Evolutionary conservation across 1,140 invertebrate species (phyloP), one percentile per base, ranked within the genome.

Genomic region (Drosophila sucinea): DNA sequence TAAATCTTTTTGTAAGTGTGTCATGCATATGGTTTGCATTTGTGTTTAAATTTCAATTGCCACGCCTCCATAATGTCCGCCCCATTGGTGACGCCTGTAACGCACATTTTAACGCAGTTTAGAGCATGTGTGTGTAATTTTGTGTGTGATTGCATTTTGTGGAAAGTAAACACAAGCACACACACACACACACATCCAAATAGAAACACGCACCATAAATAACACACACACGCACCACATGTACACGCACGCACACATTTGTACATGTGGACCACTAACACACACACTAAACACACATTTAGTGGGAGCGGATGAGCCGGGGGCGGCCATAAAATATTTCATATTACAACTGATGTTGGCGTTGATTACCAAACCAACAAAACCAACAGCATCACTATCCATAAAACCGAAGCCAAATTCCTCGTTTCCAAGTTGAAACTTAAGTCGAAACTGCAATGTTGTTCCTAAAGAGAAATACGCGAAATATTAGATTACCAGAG

Each of bases 291-390:
- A 27, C 32, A 38, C 11, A 25, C 58, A 63, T 35, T 63, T 44
- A 27, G 23, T 51, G 10, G 35, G 7, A 23, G 17, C 4, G 30
- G 3, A 38, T 40, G 4, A 27, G 35, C 4, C 3, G 41, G 27
- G 7, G 29, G 7, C 4, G 11, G n/a, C 40, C 17, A 63, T 63
- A 63, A 63, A 63, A 61, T 30, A 61, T 61, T 61, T 61, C 38
- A 61, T 61, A 61, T 61, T 61, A 61, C 35, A 63, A 63, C 61
- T 51, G 61, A 63, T 23, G 61, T 47, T 63, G 61, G 61, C 44
- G 61, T 51, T 63, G 61, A 63, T 63, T 63, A 33, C 41, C 30
- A 41, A 61, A 41, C 61, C 41, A 63, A 63, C 44, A 27, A 63
- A 44, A 44, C 40, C 33, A 61, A 38, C 58, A 51, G 30, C 29